Conservation (phyloP, 1,140 invertebrate species). For the Ostrea denselamellosa region DNA sequence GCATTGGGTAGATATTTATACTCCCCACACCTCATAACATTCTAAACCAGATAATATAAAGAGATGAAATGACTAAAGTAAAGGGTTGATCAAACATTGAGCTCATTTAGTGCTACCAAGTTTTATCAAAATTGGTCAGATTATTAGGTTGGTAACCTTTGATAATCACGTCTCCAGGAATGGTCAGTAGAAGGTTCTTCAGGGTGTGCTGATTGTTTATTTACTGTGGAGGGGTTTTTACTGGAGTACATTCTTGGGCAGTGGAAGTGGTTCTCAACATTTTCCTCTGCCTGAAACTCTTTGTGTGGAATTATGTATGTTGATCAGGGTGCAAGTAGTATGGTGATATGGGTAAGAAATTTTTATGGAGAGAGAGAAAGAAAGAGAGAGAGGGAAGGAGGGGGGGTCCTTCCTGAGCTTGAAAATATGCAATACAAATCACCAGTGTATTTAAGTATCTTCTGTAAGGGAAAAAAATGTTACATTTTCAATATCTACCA, state of each 20-base stretch:
- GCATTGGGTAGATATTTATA: background rate
- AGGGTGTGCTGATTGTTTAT: background rate
- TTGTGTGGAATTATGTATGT: background rate
- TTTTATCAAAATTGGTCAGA: constrained; percentile 36
- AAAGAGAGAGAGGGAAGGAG: no score
- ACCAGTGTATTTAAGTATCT: no score
- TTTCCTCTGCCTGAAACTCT: background rate
- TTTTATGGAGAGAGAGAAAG: background rate
- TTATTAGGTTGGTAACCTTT: background rate
- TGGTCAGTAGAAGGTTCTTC: background rate
- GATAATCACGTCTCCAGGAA: background rate
- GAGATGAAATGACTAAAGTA: background rate
- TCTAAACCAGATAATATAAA: background rate
- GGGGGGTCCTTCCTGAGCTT: no score
- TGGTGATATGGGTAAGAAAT: background rate
- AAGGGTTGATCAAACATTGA: constrained; percentile 12
- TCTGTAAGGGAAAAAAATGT: no score
- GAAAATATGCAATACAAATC: no score
- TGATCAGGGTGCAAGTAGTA: background rate
- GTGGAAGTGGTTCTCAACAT: background rate
- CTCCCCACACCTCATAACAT: constrained; percentile 1
- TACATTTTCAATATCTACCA: no score
- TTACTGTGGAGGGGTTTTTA: background rate
- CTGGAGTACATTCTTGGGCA: background rate
- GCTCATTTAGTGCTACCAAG: constrained; percentile 22